Conservation (phyloP, 2,888 invertebrate species). For the Athrips mouffetella region DNA sequence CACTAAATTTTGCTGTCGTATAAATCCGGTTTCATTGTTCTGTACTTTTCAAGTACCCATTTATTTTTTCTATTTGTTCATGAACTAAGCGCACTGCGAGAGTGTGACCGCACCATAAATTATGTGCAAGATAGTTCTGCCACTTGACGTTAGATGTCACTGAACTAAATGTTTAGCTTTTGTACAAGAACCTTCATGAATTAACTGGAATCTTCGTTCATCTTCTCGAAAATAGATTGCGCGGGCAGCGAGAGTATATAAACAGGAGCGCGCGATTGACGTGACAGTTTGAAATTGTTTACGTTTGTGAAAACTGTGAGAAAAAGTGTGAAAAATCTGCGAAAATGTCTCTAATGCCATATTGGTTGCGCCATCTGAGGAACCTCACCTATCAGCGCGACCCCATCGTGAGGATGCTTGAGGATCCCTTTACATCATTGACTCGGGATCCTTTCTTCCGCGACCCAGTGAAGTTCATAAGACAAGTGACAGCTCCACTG, state of each 20-base stretch:
- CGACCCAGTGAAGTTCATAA: slow-evolving; percentile 56
- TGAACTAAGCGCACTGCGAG: no score
- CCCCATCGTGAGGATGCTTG: slow-evolving; percentile 49
- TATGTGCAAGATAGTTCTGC: slow-evolving; percentile 9
- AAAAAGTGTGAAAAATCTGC: slow-evolving; percentile 16
- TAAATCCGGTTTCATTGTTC: no score
- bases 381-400: slow-evolving; percentile 56
- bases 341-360: slow-evolving; percentile 66
- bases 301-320: slow-evolving; percentile 22
- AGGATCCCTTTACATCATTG: slow-evolving; percentile 57
- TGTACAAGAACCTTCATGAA: not conserved
- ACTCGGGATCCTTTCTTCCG: slow-evolving; percentile 63
- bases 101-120: no score
- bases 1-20: no score
- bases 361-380: slow-evolving; percentile 66
- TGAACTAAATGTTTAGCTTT: slow-evolving; percentile 10
- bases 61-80: no score
- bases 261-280: slow-evolving; percentile 30
- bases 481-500: slow-evolving; percentile 41
- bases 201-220: slow-evolving; percentile 42
- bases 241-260: slow-evolving; percentile 46
- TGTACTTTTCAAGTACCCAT: no score
- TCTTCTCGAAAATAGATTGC: slow-evolving; percentile 51
- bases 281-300: slow-evolving; percentile 40
- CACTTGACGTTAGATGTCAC: slow-evolving; percentile 41